These are phyloP conservation scores for Nezara viridula DNA, from an alignment of 2,888 invertebrate species.

Conservation along the genomic window DNA sequence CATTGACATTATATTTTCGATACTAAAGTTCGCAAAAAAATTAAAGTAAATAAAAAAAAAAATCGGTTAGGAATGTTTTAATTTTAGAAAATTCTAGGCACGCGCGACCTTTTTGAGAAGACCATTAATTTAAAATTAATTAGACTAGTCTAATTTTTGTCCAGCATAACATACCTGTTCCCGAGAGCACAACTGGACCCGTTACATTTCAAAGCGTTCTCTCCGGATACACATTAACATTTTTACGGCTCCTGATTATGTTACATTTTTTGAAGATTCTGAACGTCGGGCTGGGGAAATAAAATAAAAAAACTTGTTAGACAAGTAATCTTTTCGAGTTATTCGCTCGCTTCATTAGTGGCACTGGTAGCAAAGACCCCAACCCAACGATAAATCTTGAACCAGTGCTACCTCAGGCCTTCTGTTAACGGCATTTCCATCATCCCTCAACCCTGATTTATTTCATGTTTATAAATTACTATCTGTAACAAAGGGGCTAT, in stretches of 20 bases:
- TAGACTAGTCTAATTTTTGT: slow-evolving; percentile 28
- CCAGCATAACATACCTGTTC: slow-evolving; percentile 5
- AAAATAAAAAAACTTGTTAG: slow-evolving; percentile 14
- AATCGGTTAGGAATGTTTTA: not conserved
- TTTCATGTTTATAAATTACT: slow-evolving; percentile 25
- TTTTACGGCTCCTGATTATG: slow-evolving; percentile 4
- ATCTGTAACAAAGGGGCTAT: slow-evolving; percentile 45
- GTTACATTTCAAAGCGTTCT: slow-evolving; percentile 12
- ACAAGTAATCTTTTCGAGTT: slow-evolving; percentile 23
- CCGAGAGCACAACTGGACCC: not conserved
- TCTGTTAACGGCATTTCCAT: slow-evolving; percentile 37
- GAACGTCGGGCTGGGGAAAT: not conserved
- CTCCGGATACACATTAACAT: not conserved
- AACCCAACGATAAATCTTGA: slow-evolving; percentile 18
- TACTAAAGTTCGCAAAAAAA: no score
- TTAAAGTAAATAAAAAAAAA: not conserved
- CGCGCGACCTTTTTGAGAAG: not conserved
- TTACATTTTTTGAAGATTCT: slow-evolving; percentile 21
- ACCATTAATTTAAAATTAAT: slow-evolving; percentile 29
- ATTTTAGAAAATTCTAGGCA: slow-evolving; percentile 5
- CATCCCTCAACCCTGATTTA: slow-evolving; percentile 9
- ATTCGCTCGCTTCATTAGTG: slow-evolving; percentile 43
- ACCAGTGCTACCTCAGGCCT: slow-evolving; percentile 3
- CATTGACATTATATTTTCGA: no score
- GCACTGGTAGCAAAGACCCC: not conserved